phyloP scores from a whole-genome alignment of 2,797 vertebrate genomes.

The Lithobates sylvaticus region DNA sequence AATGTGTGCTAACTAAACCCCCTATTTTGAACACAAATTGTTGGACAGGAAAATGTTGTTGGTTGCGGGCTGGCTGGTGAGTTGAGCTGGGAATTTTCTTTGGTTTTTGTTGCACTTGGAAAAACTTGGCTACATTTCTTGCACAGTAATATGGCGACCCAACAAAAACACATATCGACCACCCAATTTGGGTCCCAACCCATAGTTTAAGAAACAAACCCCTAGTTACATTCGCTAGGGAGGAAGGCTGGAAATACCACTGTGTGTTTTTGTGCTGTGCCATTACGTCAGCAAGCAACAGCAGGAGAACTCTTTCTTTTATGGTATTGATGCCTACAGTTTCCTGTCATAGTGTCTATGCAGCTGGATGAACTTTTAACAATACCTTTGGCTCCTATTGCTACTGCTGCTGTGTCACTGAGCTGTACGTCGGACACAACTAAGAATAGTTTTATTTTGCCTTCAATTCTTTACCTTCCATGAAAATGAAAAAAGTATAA shows the following conservation, averaged over 20 bases:
- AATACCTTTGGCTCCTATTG: neutral
- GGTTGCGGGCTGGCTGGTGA: too few relatives aligned
- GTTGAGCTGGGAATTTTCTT: too few relatives aligned
- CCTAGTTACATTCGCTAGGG: neutral
- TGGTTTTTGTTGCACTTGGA: too few relatives aligned
- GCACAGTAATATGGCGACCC: too few relatives aligned
- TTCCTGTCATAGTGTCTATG: slow-evolving; percentile 20
- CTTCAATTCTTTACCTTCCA: neutral
- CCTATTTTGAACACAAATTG: too few relatives aligned
- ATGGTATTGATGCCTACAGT: slow-evolving; percentile 6
- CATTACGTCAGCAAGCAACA: neutral
- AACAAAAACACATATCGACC: too few relatives aligned
- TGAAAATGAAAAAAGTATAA: neutral
- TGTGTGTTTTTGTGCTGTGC: neutral
- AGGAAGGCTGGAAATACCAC: neutral
- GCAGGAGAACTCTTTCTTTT: neutral
- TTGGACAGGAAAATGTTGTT: too few relatives aligned
- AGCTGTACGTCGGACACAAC: slow-evolving; percentile 10
- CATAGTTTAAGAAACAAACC: too few relatives aligned
- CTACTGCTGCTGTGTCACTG: slow-evolving; percentile 24
- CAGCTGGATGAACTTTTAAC: slow-evolving; percentile 11
- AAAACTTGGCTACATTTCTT: too few relatives aligned
- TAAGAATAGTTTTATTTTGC: slow-evolving; percentile 24
- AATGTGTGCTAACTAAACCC: too few relatives aligned
- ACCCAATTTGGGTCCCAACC: too few relatives aligned